These are phyloP conservation scores for Cavia porcellus DNA, from an alignment of 2,113 vertebrate species.

Conservation along the genomic window DNA sequence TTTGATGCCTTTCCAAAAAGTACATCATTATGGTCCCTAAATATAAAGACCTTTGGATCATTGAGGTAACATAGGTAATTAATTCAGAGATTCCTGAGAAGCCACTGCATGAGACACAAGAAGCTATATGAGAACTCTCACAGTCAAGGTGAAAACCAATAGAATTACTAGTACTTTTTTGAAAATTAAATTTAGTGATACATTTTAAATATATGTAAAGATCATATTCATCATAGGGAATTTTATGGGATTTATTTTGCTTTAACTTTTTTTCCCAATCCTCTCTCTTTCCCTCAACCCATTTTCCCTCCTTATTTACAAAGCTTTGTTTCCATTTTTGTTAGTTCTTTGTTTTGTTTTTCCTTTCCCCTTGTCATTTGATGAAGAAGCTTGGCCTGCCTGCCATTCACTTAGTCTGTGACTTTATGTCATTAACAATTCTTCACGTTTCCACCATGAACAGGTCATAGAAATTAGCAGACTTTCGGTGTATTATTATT, in stretches of 20 bases:
- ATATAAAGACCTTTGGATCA: slow-evolving; percentile 39
- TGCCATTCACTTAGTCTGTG: not conserved
- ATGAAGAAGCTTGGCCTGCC: not conserved
- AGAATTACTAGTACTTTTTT: not conserved
- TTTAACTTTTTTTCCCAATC: too few species aligned
- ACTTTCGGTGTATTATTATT: not conserved
- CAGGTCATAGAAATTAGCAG: not conserved
- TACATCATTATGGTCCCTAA: not conserved
- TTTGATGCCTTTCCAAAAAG: not conserved
- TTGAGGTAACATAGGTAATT: slow-evolving; percentile 45
- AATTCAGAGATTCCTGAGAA: slow-evolving; percentile 59
- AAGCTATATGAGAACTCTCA: not conserved
- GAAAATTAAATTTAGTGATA: not conserved
- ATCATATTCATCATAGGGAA: not conserved
- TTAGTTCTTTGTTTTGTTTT: not conserved
- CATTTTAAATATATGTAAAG: not conserved
- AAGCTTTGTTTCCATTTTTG: not conserved
- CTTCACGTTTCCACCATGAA: not conserved
- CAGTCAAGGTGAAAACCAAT: slow-evolving; percentile 13
- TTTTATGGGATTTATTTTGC: too few species aligned
- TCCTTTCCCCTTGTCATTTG: not conserved
- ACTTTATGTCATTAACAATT: not conserved
- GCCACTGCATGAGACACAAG: not conserved
- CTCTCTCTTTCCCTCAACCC: not conserved
- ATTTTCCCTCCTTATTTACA: not conserved